Conservation (phyloP, 2,797 vertebrate genomes). For the Acropternis orthonyx region DNA sequence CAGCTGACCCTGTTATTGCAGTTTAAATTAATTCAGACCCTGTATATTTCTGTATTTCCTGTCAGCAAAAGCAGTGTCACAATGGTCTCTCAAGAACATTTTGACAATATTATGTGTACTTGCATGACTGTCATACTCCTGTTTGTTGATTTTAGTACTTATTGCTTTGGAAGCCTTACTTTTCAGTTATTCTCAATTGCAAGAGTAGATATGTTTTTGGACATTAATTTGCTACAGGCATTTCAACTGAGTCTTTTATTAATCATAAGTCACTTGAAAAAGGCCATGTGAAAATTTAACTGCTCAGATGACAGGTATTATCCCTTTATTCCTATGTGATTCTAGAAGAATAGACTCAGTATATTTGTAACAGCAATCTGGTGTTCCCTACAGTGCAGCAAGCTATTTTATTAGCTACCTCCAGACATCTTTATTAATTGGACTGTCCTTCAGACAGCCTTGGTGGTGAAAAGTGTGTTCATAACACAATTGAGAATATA, state of each 20-base stretch:
- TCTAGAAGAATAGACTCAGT: background rate
- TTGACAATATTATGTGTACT: background rate
- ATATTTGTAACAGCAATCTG: background rate
- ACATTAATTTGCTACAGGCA: background rate
- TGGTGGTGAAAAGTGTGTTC: background rate
- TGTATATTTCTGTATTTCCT: background rate
- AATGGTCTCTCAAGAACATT: background rate
- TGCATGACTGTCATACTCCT: background rate
- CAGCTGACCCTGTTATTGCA: background rate
- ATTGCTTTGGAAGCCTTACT: background rate
- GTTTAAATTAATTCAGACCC: background rate
- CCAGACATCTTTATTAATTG: slow-evolving; percentile 26
- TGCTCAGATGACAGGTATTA: background rate
- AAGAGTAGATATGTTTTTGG: background rate
- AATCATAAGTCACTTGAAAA: slow-evolving; percentile 13
- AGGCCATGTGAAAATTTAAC: background rate
- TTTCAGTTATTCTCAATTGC: background rate
- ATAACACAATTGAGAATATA: background rate
- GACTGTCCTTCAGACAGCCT: slow-evolving; percentile 19
- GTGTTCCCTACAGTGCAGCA: background rate
- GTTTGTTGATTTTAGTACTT: background rate
- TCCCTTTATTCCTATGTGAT: background rate
- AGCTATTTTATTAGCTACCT: slow-evolving; percentile 10
- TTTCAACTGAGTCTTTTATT: background rate
- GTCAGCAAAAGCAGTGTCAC: background rate